Evolutionary conservation across 2,888 invertebrate genomes (phyloP).

Genomic region (Portevinia maculata): DNA sequence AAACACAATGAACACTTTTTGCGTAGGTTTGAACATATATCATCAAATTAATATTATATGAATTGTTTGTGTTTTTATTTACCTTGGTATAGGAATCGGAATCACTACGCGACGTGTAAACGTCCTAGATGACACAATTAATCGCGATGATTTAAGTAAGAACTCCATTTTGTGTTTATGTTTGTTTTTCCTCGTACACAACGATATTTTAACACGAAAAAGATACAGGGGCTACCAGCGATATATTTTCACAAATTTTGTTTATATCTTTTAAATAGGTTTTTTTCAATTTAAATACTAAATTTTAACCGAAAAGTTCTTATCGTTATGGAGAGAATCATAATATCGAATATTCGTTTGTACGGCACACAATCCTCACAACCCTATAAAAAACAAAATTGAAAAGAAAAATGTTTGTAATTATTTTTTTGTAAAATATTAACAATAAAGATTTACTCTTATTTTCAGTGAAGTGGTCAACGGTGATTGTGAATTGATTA

Average conservation of each 20-base stretch:
- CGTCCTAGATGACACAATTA: conserved; percentile 81
- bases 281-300: conserved; percentile 46
- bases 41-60: not conserved
- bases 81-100: conserved; percentile 83
- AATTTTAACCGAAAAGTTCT: conserved; percentile 61
- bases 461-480: conserved; percentile 45
- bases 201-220: conserved; percentile 31
- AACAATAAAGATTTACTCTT: not conserved
- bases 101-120: conserved; percentile 82
- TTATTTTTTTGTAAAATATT: conserved; percentile 5
- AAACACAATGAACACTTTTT: not conserved
- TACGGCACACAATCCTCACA: conserved; percentile 80
- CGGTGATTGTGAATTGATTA: too few species aligned
- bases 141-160: conserved; percentile 81
- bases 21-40: not conserved
- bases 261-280: conserved; percentile 11
- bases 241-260: not conserved
- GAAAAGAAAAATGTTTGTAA: conserved; percentile 31
- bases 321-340: conserved; percentile 80
- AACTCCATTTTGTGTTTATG: conserved; percentile 80
- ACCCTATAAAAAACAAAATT: conserved; percentile 75
- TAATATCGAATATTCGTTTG: conserved; percentile 81
- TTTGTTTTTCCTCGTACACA: conserved; percentile 38
- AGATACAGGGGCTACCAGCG: conserved; percentile 45
- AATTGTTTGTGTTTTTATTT: conserved; percentile 74